Conservation (phyloP, 2,797 vertebrate genomes). For the Harpagifer antarcticus region DNA sequence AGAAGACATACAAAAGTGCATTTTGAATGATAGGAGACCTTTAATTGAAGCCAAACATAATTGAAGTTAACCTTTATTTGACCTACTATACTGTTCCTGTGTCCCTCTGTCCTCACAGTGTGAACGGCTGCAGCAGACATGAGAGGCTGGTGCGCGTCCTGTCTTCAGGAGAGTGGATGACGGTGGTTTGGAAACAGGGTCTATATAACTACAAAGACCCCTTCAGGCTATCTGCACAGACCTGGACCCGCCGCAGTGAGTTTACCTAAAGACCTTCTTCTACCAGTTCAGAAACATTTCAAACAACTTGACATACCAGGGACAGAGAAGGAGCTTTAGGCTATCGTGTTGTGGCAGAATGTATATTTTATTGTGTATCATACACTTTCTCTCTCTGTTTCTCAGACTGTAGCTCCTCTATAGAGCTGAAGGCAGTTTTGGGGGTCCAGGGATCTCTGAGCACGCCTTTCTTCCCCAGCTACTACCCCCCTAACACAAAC, state of each 20-base stretch:
- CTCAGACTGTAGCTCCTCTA: conserved; percentile 86
- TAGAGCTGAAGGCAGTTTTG: conserved; percentile 80
- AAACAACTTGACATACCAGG: too few species aligned
- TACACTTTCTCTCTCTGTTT: not conserved
- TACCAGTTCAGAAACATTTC: not conserved
- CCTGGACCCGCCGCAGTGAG: conserved; percentile 84
- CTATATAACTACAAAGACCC: conserved; percentile 91
- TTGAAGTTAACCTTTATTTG: too few species aligned
- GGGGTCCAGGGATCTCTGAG: conserved; percentile 87
- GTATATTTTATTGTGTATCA: not conserved
- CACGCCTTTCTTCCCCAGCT: conserved; percentile 94
- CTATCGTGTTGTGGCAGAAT: not conserved
- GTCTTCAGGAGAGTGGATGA: conserved; percentile 91
- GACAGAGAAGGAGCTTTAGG: too few species aligned
- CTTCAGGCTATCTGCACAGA: conserved; percentile 88
- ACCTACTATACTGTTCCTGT: too few species aligned
- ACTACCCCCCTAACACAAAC: conserved; percentile 92
- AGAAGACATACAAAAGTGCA: too few species aligned
- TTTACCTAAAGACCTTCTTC: not conserved
- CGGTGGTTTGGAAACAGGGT: conserved; percentile 93
- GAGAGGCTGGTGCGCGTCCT: conserved; percentile 88
- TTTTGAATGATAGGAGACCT: too few species aligned
- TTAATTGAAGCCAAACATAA: too few species aligned
- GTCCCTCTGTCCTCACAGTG: conserved; percentile 70
- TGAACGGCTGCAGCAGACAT: conserved; percentile 92